Base-by-base conservation (phyloP, 2,888 invertebrate species). In the Spialia ferax region DNA sequence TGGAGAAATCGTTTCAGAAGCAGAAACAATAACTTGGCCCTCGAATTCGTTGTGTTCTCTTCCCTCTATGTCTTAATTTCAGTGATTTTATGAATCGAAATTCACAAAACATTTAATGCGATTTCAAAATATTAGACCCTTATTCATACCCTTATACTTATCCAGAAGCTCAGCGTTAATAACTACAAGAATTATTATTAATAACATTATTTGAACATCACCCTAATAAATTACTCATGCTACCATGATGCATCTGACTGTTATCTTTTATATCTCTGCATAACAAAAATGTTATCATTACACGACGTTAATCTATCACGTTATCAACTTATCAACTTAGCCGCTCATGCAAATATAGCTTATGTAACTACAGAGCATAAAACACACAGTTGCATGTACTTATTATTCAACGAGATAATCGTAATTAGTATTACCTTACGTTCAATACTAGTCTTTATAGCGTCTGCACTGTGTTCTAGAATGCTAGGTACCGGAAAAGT, bases 251-350 rank as follows among this genome's bases (percentile, higher is more conserved):
- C 38, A 26, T 52, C 52, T 52, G 42, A 57, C 22, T 50, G 13
- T 50, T 20, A 59, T 42, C 50, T 62, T n/a, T 13, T 15, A 50
- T 65, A 60, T 66, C 59, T 18, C n/a, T 38, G 38, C 32, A 32
- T 18, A 60, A 59, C 60, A 66, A 59, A 66, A 66, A 66, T 60
- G 42, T 66, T 66, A 66, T 66, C 65, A 60, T 23, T 38, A 50
- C 48, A 57, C 22, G 50, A 59, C 65, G 50, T 52, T 60, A 60
- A 66, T 66, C 65, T 59, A 54, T 52, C 52, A 62, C 48, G 13
- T 35, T 66, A 60, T 66, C 59, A 29, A 23, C 5, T 65, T 54
- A 60, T 60, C 59, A 60, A 29, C 13, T 20, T 22, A 7, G 13
- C 13, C 56, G 38, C 32, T 50, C 66, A 55, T n/a, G 66, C 66